Percentiles rank a stretch among this genome's conserved stretches.
phyloP scores from a whole-genome alignment of 1,140 invertebrate genomes.

The Tetramorium simillimum region DNA sequence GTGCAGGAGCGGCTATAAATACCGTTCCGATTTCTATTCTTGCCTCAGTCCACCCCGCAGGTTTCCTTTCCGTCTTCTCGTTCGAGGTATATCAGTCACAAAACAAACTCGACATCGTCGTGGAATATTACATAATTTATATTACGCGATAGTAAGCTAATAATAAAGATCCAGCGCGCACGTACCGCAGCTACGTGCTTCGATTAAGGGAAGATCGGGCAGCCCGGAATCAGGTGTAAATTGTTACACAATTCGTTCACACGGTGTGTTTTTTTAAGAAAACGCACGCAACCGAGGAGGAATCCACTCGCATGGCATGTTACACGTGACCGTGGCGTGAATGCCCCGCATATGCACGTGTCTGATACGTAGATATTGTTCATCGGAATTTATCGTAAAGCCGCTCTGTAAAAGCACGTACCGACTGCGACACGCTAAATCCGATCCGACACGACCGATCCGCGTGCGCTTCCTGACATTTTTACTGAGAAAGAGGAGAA shows the following conservation, averaged over 20 bases:
- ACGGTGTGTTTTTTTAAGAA: not conserved
- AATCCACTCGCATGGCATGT: not conserved
- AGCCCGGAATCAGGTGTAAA: not conserved
- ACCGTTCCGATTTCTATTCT: not conserved
- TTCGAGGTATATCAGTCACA: not conserved
- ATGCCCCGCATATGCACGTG: constrained; percentile 3
- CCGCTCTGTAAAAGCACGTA: constrained; percentile 2
- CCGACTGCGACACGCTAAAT: not conserved
- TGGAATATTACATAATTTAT: not conserved
- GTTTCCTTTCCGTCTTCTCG: not conserved
- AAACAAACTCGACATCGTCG: not conserved
- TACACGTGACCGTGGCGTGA: not conserved
- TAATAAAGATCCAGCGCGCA: not conserved
- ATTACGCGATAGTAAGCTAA: not conserved
- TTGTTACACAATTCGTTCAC: not conserved
- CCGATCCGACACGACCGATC: not conserved
- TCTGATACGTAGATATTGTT: not conserved
- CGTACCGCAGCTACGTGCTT: not conserved
- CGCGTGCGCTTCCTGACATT: not conserved
- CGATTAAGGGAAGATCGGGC: not conserved
- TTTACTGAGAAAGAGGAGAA: not conserved
- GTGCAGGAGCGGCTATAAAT: not conserved
- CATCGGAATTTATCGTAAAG: not conserved
- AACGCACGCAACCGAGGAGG: not conserved
- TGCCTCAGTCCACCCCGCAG: not conserved